These are phyloP conservation scores for Gambusia yucatana DNA, from an alignment of 2,797 vertebrate genomes.

Conservation along the genomic window DNA sequence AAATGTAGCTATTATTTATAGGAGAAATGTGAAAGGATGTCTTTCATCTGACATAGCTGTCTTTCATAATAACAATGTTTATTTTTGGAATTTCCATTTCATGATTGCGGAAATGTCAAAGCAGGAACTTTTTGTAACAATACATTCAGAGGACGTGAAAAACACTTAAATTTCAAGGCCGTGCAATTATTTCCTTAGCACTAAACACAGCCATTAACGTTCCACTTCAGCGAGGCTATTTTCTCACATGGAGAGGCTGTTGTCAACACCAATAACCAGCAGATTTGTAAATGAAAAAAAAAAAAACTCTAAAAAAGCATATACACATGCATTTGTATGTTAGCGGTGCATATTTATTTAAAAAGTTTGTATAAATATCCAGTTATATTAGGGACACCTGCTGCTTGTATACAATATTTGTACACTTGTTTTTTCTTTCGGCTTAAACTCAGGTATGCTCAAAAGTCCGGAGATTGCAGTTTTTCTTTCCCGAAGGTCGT, in stretches of 20 bases:
- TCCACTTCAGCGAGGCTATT: conserved; percentile 6
- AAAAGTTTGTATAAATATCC: too few relatives aligned
- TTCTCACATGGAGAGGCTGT: conserved; percentile 4
- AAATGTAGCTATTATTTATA: background rate
- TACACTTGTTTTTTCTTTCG: too few relatives aligned
- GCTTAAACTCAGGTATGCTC: too few relatives aligned
- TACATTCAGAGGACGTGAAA: background rate
- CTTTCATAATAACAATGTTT: background rate
- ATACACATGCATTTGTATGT: too few relatives aligned
- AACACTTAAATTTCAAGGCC: background rate
- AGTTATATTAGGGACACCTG: too few relatives aligned
- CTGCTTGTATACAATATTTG: too few relatives aligned
- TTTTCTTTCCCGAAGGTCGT: background rate
- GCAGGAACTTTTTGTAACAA: background rate
- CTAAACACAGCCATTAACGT: background rate
- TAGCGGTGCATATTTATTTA: too few relatives aligned
- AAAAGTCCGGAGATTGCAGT: background rate
- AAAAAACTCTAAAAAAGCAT: too few relatives aligned
- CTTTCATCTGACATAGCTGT: background rate
- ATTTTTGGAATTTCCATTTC: background rate
- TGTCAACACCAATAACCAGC: background rate
- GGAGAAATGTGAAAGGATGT: background rate
- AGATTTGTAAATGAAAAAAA: background rate
- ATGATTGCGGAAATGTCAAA: background rate
- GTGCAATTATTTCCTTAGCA: background rate